phyloP scores from a whole-genome alignment of 1,140 invertebrate genomes.

The Zaprionus capensis region DNA sequence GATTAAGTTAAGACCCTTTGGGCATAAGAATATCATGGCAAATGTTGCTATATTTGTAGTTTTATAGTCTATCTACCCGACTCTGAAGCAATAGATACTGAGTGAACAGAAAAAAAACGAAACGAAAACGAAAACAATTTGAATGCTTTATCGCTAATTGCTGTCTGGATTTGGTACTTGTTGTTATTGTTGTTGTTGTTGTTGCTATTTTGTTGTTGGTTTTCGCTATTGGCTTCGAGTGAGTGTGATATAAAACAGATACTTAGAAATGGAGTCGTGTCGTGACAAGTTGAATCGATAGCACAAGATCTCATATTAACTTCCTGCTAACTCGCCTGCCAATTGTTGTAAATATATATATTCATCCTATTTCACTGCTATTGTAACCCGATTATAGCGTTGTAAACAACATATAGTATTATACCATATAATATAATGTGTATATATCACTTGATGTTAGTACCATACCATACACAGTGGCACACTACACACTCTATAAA shows the following conservation, averaged over 20 bases:
- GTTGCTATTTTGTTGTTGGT: slow-evolving; percentile 9
- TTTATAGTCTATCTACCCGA: background rate
- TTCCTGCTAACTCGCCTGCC: slow-evolving; percentile 17
- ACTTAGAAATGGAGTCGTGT: background rate
- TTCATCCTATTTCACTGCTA: background rate
- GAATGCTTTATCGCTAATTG: slow-evolving; percentile 41
- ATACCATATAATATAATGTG: background rate
- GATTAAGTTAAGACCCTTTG: too few species aligned
- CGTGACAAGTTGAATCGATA: background rate
- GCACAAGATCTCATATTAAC: background rate
- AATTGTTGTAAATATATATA: background rate
- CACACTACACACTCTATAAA: background rate
- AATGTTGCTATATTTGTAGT: background rate
- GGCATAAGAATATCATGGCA: background rate
- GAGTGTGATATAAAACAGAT: slow-evolving; percentile 19
- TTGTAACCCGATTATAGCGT: background rate
- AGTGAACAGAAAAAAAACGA: background rate
- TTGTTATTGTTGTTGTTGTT: slow-evolving; percentile 11
- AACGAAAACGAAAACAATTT: slow-evolving; percentile 28
- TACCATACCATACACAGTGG: background rate
- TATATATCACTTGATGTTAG: too few species aligned
- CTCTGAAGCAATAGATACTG: background rate
- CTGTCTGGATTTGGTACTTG: slow-evolving; percentile 26
- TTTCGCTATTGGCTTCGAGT: slow-evolving; percentile 6
- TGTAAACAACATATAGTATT: background rate